These are phyloP conservation scores for Drosophila insularis DNA, from an alignment of 1,140 invertebrate genomes.

Conservation along the genomic window DNA sequence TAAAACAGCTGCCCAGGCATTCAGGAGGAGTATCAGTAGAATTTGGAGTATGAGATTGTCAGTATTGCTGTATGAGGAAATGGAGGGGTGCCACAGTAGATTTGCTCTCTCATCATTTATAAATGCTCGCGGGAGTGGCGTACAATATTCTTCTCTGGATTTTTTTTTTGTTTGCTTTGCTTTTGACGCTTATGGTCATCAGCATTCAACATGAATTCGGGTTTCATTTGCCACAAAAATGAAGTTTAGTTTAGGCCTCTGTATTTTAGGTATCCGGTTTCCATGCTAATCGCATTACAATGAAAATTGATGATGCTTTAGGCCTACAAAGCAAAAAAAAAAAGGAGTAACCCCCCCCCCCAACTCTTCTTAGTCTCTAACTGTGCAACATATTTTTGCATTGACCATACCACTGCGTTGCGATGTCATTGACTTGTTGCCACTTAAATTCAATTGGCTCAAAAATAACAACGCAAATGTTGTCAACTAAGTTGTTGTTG, in stretches of 20 bases:
- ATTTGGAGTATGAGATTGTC: not conserved
- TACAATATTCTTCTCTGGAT: not conserved
- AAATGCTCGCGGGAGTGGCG: conserved; percentile 54
- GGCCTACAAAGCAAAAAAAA: not conserved
- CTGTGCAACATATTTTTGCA: conserved; percentile 68
- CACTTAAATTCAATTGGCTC: conserved; percentile 75
- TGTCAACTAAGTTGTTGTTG: conserved; percentile 53
- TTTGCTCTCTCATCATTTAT: conserved; percentile 74
- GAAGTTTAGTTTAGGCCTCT: conserved; percentile 58
- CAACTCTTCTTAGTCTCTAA: conserved; percentile 27
- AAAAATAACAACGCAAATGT: conserved; percentile 60
- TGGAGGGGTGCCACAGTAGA: conserved; percentile 2
- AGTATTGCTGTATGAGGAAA: not conserved
- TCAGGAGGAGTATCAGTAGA: not conserved
- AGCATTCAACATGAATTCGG: conserved; percentile 33
- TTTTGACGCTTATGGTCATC: conserved; percentile 59
- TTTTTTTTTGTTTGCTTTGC: not conserved
- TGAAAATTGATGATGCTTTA: conserved; percentile 77
- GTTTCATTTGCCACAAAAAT: conserved; percentile 50
- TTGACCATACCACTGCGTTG: conserved; percentile 45
- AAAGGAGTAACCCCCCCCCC: not conserved
- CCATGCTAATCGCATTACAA: conserved; percentile 75
- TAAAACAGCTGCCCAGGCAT: conserved; percentile 69
- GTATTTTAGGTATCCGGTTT: conserved; percentile 65
- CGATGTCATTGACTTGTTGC: conserved; percentile 70